These are phyloP conservation scores for Odocoileus hemionus DNA, from an alignment of 2,113 vertebrate species.

Conservation along the genomic window DNA sequence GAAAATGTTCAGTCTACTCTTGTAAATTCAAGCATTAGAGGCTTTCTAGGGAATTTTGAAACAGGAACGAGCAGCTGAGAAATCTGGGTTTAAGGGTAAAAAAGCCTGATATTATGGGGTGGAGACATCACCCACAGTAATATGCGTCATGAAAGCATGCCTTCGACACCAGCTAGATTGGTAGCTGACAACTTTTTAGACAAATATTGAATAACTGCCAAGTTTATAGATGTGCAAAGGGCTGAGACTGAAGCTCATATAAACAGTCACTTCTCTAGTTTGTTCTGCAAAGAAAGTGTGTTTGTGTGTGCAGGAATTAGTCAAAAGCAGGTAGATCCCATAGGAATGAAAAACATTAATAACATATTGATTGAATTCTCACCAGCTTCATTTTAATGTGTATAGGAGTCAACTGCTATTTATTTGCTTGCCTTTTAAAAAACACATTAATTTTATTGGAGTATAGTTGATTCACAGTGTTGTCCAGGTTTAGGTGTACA, in stretches of 20 bases:
- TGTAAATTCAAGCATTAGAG: background rate
- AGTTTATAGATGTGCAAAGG: background rate
- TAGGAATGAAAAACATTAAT: background rate
- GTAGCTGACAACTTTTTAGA: background rate
- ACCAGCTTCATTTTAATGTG: background rate
- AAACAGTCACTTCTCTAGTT: background rate
- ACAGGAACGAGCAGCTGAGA: background rate
- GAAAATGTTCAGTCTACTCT: background rate
- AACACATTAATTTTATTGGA: background rate
- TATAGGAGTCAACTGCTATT: background rate
- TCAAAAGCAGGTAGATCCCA: background rate
- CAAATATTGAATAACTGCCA: background rate
- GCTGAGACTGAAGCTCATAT: background rate
- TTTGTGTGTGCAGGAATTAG: rapidly evolving
- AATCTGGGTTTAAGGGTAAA: background rate
- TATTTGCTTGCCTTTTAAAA: background rate
- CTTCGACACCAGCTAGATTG: background rate
- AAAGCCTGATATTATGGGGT: background rate
- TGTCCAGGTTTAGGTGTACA: background rate
- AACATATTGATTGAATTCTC: background rate
- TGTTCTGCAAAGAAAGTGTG: background rate
- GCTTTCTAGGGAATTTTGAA: background rate
- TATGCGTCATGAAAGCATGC: rapidly evolving
- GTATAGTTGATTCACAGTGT: background rate
- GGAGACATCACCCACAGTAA: background rate